Evolutionary conservation across 2,797 vertebrate species (phyloP), one percentile per base, ranked within the genome.

Genomic region (Pelochelys cantorii): DNA sequence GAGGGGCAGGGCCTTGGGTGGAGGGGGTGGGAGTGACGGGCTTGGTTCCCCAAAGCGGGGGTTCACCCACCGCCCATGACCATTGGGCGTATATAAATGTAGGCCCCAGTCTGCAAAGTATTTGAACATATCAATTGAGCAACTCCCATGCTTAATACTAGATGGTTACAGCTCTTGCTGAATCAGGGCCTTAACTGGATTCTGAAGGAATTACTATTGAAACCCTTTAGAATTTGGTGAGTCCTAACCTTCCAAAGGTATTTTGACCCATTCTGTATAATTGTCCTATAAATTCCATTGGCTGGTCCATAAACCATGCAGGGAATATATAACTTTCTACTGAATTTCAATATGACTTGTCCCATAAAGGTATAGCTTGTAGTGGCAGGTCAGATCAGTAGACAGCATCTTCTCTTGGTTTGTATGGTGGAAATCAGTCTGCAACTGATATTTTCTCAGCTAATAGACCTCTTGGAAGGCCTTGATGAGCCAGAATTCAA

Each of bases 401-500:
- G 11, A 29, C 52, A 88, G 1, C 20, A 25, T 2, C 68, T 86
- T 85, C 84, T 89, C 42, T 80, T n/a, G 12, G 23, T 48, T 48
- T 25, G 74, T 15, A 7, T n/a, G 85, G 56, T 12, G 65, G 17
- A 60, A 87, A 7, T 62, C 3, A 0, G 29, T 22, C 82, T 34
- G 68, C 29, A 55, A 52, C 48, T 84, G 86, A 52, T 84, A 27
- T 90, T 89, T 96, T 87, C 25, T 90, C 34, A 92, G 53, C 55
- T 83, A 65, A 12, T 86, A 84, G 31, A 86, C 54, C 12, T n/a
- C 29, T 90, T 84, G 92, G 79, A 79, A 93, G 87, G 52, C n/a
- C 34, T 25, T 83, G 23, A 80, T 68, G 94, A 74, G 13, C 71
- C 88, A 91, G 78, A 91, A 74, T 85, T 81, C 89, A 55, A 8